These are phyloP conservation scores for Teleogryllus occipitalis DNA, from an alignment of 1,140 invertebrate species.

Conservation along the genomic window DNA sequence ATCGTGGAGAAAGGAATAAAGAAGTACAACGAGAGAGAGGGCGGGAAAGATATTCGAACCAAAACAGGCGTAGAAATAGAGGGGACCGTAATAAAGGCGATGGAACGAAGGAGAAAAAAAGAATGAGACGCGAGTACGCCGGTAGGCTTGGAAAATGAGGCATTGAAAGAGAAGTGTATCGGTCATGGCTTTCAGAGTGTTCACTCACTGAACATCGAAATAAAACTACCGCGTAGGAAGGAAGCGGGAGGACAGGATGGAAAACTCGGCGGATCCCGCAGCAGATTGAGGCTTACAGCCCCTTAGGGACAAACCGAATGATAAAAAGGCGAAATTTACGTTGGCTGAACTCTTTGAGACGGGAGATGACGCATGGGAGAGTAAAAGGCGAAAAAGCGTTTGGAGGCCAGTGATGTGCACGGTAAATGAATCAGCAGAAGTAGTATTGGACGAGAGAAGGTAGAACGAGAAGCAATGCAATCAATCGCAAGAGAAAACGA, in stretches of 20 bases:
- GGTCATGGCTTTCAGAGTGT: neutral
- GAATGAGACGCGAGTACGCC: neutral
- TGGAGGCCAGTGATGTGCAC: too few relatives aligned
- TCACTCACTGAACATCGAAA: neutral
- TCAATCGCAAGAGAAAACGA: too few relatives aligned
- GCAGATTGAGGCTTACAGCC: too few relatives aligned
- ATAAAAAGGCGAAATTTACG: too few relatives aligned
- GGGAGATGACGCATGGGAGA: too few relatives aligned
- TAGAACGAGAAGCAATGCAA: too few relatives aligned
- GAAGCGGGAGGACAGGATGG: neutral
- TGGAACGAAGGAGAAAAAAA: neutral
- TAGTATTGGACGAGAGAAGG: too few relatives aligned
- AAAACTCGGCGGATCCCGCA: too few relatives aligned
- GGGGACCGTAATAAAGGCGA: neutral
- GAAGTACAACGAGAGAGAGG: neutral
- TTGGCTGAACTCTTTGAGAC: too few relatives aligned
- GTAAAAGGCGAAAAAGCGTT: too few relatives aligned
- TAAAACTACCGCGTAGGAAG: neutral
- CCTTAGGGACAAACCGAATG: too few relatives aligned
- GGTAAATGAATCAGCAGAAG: too few relatives aligned
- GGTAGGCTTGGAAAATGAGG: neutral
- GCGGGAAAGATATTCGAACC: neutral
- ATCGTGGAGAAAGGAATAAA: neutral
- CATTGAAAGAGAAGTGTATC: slow-evolving; percentile 1
- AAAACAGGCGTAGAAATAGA: neutral